Percentiles rank a stretch among this genome's conserved stretches.
phyloP scores from a whole-genome alignment of 2,888 invertebrate species.

The Invenusta paracnida region DNA sequence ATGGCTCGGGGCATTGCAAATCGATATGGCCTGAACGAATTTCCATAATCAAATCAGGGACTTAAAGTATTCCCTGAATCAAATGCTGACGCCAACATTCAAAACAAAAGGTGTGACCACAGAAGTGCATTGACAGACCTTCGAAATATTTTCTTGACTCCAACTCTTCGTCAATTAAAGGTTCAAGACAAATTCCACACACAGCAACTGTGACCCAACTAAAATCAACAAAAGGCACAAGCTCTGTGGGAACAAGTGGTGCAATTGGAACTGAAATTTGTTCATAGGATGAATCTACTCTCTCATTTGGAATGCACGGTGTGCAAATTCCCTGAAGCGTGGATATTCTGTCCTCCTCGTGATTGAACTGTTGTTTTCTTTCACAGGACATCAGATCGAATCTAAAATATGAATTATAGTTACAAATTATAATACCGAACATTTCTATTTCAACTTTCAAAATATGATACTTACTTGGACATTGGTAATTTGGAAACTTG shows the following conservation, averaged over 20 bases:
- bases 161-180: neutral
- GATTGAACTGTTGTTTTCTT: neutral
- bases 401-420: neutral
- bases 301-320: neutral
- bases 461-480: neutral
- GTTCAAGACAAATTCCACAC: neutral
- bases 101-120: conserved; percentile 5
- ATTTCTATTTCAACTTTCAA: no score
- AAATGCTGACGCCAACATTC: conserved; percentile 26
- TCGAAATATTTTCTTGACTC: neutral
- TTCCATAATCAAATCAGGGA: no score
- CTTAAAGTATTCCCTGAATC: no score
- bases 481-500: neutral
- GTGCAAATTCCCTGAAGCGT: neutral
- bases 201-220: neutral
- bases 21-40: neutral
- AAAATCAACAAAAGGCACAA: neutral
- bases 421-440: neutral
- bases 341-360: neutral
- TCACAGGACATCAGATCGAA: neutral
- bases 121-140: neutral
- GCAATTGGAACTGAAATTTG: neutral
- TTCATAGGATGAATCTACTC: neutral
- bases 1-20: neutral
- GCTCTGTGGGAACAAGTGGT: neutral